A percentile compares a stretch with the other conserved stretches of the same genome.
These are phyloP conservation scores for Microcebus tavaratra DNA, from an alignment of 2,113 vertebrate species.

Conservation along the genomic window DNA sequence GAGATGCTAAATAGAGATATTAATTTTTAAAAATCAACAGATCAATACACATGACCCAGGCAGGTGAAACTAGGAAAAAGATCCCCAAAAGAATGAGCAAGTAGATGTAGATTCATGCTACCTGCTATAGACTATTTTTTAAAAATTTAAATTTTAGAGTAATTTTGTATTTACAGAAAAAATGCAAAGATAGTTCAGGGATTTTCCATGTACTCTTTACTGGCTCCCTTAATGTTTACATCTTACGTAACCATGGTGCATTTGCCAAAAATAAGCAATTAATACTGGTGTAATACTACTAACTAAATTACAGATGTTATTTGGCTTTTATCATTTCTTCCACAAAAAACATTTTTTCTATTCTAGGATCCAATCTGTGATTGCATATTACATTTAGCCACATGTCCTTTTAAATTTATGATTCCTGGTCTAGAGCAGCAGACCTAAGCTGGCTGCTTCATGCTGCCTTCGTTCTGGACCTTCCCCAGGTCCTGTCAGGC, in stretches of 20 bases:
- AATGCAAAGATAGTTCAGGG: neutral
- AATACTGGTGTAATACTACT: neutral
- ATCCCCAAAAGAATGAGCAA: neutral
- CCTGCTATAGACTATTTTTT: neutral
- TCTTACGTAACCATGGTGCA: neutral
- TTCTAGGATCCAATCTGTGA: neutral
- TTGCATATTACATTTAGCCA: neutral
- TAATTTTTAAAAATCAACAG: neutral
- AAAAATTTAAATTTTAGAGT: neutral
- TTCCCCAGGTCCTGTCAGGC: neutral
- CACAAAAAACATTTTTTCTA: neutral
- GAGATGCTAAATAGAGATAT: neutral
- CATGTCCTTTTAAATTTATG: neutral
- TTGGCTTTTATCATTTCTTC: neutral
- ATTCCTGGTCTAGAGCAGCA: rapidly evolving
- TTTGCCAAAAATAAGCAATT: neutral
- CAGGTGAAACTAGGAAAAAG: neutral
- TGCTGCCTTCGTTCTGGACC: neutral
- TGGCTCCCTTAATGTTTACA: neutral
- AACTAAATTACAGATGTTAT: neutral
- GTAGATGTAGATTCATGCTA: neutral
- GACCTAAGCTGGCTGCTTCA: neutral
- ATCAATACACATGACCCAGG: neutral
- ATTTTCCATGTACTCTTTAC: neutral
- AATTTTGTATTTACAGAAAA: neutral